Base-by-base conservation (phyloP, 2,113 vertebrate genomes). In the Marmota monax region DNA sequence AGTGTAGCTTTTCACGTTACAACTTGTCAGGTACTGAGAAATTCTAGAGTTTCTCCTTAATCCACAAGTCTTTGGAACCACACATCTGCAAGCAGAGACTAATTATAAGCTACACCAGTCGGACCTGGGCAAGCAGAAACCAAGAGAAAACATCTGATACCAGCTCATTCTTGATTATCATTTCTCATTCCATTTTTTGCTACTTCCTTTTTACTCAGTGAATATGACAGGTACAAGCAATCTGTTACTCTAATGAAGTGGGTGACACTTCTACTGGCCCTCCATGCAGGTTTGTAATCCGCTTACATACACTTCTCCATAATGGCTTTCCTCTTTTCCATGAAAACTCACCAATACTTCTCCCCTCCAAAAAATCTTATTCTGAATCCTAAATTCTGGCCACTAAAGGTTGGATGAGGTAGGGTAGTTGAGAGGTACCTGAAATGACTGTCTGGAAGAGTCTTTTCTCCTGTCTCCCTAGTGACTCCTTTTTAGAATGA, bases 1-100 rank as follows among this genome's bases (percentile, higher is more conserved):
- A 99, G 99, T 99, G 99, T 99, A 99, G 99, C 99, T 99, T 99
- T 99, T 99, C 99, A 99, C 99, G 99, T 99, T 99, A 99, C 98
- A 99, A 99, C 99, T 99, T 99, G 99, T 99, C 99, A 99, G 99
- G 99, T 99, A 99, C 96, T 92, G 99, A 99, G 99, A 99, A 99
- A 99, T 99, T 99, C 99, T 99, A 99, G 99, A 99, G 98, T 98
- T 99, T 99, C 98, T 98, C 97, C 98, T 98, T 99, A 98, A 99
- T 99, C 99, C 98, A 98, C 98, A 94, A 92, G 98, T 99, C 98
- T 99, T 98, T 98, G 98, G 98, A 99, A 99, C 98, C 98, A 98
- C 91, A 97, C 98, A 99, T 99, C 99, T 99, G 98, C 98, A 99
- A 99, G 99, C 99, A 98, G 98, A 99, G 98, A 98, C 99, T 99